Conservation (phyloP, 1,140 invertebrate species). For the Cyphomyrmex costatus region DNA sequence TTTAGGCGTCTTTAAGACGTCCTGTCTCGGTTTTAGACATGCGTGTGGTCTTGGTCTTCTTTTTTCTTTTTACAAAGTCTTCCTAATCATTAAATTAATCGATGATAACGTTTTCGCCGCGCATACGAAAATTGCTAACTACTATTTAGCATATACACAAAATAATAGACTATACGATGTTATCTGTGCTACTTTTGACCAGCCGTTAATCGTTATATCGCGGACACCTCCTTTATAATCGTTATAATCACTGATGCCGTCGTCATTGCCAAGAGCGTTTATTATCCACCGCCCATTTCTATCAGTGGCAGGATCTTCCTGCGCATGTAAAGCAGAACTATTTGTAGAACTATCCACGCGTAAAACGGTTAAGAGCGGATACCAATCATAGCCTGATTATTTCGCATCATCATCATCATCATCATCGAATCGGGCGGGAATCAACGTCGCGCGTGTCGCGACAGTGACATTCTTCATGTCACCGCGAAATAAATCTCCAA, state of each 20-base stretch:
- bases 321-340: conserved; percentile 26
- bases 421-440: background rate
- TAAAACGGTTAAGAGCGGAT: conserved; percentile 2
- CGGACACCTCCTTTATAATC: conserved; percentile 42
- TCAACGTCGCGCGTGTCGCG: background rate
- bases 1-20: too few relatives aligned
- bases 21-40: too few relatives aligned
- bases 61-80: background rate
- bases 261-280: conserved; percentile 44
- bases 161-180: background rate
- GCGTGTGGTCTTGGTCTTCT: background rate
- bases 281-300: conserved; percentile 52
- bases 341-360: background rate
- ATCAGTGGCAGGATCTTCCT: conserved; percentile 28
- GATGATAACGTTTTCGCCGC: conserved; percentile 1
- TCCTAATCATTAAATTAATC: background rate
- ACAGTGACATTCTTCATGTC: background rate
- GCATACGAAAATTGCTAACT: background rate
- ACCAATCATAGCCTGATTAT: conserved; percentile 10
- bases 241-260: conserved; percentile 56
- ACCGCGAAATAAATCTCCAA: conserved; percentile 25
- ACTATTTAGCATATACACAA: conserved; percentile 37
- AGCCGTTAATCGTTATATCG: conserved; percentile 58
- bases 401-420: background rate
- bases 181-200: conserved; percentile 59